Percentiles rank a stretch among this genome's conserved stretches.
phyloP scores from a whole-genome alignment of 2,797 vertebrate species.

The Spheniscus humboldti region DNA sequence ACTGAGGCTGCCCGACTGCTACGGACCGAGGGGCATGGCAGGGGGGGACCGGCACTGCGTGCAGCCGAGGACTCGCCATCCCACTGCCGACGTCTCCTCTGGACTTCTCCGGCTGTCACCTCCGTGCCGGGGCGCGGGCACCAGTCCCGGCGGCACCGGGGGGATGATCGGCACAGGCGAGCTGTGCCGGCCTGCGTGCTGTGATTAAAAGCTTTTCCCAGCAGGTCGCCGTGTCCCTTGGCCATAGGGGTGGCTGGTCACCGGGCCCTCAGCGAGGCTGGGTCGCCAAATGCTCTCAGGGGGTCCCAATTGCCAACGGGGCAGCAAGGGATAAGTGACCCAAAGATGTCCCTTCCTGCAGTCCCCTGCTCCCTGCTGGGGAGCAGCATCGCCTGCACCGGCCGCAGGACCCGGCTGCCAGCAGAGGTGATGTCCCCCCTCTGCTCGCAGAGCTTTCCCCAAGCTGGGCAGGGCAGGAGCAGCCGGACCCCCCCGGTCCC shows the following conservation, averaged over 20 bases:
- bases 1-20: background rate
- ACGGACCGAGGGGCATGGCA: accelerated
- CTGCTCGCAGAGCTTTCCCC: no score
- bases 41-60: accelerated
- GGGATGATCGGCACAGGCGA: background rate
- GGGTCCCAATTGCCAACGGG: no score
- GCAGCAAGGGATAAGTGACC: background rate
- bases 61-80: accelerated
- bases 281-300: background rate
- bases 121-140: accelerated
- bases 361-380: no score
- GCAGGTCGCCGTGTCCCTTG: accelerated
- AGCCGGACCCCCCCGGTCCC: background rate
- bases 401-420: no score
- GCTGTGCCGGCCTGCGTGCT: background rate
- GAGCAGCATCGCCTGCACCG: no score
- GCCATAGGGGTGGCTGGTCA: background rate
- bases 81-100: accelerated
- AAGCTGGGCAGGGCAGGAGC: background rate
- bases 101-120: background rate
- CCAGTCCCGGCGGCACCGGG: accelerated
- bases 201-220: slow-evolving; percentile 2
- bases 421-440: background rate
- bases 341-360: background rate
- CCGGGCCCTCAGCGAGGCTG: background rate